A percentile compares a stretch with the other conserved stretches of the same genome.
Conservation (phyloP, 2,888 invertebrate species). For the Drosophila limbata region DNA sequence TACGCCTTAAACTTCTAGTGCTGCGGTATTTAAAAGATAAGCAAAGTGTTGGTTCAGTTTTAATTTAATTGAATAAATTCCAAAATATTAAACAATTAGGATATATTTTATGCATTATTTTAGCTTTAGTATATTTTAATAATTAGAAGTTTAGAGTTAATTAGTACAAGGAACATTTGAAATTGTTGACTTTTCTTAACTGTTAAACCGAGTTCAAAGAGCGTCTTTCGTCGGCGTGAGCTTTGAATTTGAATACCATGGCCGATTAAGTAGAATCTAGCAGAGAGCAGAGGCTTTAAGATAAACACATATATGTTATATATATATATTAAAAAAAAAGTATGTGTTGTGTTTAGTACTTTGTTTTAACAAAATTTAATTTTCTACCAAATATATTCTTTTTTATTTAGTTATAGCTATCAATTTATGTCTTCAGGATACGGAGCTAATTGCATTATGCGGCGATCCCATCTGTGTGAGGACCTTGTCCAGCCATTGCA, state of each 20-base stretch:
- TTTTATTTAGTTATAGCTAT: slow-evolving; percentile 20
- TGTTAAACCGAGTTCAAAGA: slow-evolving; percentile 35
- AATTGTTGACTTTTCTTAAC: slow-evolving; percentile 13
- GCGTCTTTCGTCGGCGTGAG: slow-evolving; percentile 59
- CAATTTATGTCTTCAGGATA: slow-evolving; percentile 88
- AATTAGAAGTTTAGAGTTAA: slow-evolving; percentile 17
- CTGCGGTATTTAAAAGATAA: no score
- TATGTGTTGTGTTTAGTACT: slow-evolving; percentile 24
- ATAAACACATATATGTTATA: background rate
- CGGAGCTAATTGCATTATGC: slow-evolving; percentile 97
- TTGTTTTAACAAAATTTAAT: slow-evolving; percentile 3
- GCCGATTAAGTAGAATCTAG: slow-evolving; percentile 36
- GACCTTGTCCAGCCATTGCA: slow-evolving; percentile 99
- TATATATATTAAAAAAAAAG: background rate
- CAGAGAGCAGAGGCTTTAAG: background rate
- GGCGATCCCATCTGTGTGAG: slow-evolving; percentile 99
- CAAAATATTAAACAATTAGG: background rate
- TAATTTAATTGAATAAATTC: no score
- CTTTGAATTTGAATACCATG: slow-evolving; percentile 20
- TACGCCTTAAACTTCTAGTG: no score
- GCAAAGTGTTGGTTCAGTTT: no score
- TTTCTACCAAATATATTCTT: background rate
- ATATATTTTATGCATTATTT: slow-evolving; percentile 13
- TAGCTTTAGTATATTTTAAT: background rate
- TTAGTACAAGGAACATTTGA: slow-evolving; percentile 38